These are phyloP conservation scores for Euzetes globulus DNA, from an alignment of 2,888 invertebrate species.

Conservation along the genomic window DNA sequence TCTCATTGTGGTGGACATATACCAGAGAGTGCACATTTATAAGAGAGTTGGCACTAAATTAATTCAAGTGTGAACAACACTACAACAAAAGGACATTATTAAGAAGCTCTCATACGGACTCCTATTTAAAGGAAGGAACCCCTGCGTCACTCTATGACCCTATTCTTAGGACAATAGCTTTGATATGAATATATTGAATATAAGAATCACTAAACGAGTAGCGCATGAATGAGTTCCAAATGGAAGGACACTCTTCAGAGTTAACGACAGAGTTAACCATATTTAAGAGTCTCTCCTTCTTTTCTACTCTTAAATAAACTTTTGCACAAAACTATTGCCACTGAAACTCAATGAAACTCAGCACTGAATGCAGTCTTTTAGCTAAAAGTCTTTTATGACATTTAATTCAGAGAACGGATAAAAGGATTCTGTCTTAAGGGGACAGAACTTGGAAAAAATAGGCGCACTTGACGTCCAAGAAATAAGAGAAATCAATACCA, in stretches of 20 bases:
- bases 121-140: constrained; percentile 18
- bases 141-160: constrained; percentile 20
- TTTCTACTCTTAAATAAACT: background rate
- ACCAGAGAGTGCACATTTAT: background rate
- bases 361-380: background rate
- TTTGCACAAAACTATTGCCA: constrained; percentile 9
- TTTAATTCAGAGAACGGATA: background rate
- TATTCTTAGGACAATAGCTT: constrained; percentile 22
- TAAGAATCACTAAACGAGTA: constrained; percentile 26
- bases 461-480: background rate
- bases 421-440: background rate
- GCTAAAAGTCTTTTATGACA: background rate
- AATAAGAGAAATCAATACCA: background rate
- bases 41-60: constrained; percentile 10
- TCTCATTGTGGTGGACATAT: background rate
- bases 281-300: constrained; percentile 11
- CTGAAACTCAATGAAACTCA: background rate
- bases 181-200: constrained; percentile 28
- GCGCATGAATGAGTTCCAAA: constrained; percentile 4
- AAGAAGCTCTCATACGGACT: constrained; percentile 20
- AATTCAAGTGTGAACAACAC: constrained; percentile 25
- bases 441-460: background rate
- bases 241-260: background rate
- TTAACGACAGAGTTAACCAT: constrained; percentile 22
- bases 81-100: constrained; percentile 15